Evolutionary conservation across 1,140 invertebrate species (phyloP).

Genomic region (Solenopsis fugax): DNA sequence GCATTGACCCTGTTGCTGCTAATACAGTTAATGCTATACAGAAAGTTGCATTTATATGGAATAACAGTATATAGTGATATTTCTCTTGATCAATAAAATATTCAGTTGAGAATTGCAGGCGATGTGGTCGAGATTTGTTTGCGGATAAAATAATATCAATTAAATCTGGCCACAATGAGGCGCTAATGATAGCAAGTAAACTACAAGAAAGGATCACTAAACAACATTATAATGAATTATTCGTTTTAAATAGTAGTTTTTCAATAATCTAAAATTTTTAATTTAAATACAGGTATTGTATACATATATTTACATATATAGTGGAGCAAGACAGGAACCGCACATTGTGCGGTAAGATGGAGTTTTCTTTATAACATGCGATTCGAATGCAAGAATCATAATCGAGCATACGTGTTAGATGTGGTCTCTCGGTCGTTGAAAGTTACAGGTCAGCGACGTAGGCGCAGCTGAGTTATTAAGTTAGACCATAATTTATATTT

Average conservation of each 20-base stretch:
- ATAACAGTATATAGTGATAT: not conserved
- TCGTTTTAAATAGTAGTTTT: not conserved
- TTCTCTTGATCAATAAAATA: not conserved
- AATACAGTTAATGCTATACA: not conserved
- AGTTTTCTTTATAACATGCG: too few relatives aligned
- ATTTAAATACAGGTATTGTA: not conserved
- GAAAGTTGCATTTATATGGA: not conserved
- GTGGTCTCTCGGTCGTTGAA: too few relatives aligned
- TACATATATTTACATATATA: not conserved
- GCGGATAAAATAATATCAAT: not conserved
- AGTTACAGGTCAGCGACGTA: too few relatives aligned
- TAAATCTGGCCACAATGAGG: not conserved
- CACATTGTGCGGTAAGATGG: too few relatives aligned
- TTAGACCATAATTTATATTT: too few relatives aligned
- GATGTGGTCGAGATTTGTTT: not conserved
- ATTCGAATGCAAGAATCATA: too few relatives aligned
- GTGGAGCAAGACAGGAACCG: too few relatives aligned
- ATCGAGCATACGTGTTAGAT: too few relatives aligned
- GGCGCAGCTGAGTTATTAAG: too few relatives aligned
- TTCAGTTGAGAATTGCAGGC: not conserved
- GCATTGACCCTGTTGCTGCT: not conserved
- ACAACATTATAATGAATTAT: not conserved
- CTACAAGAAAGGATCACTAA: not conserved
- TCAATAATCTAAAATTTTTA: not conserved
- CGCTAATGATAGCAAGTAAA: accelerated